A percentile compares a stretch with the other conserved stretches of the same genome.
These are phyloP conservation scores for Chouioia cunea DNA, from an alignment of 2,888 invertebrate species.

Conservation along the genomic window DNA sequence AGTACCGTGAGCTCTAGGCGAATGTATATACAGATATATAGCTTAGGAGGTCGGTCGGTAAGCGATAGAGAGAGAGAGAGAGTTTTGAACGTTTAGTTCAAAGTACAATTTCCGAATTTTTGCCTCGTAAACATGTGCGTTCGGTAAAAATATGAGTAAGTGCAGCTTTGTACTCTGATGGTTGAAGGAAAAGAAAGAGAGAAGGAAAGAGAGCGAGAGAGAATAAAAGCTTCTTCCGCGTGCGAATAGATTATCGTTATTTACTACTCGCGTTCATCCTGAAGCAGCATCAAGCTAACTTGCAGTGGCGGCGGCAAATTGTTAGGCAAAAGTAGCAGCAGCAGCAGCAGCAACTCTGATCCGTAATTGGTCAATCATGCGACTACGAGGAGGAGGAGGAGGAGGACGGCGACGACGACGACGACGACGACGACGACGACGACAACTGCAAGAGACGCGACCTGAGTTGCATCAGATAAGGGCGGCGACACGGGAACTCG, in stretches of 20 bases:
- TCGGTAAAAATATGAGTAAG: constrained; percentile 18
- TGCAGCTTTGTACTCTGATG: constrained; percentile 20
- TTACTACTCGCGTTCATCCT: constrained; percentile 53
- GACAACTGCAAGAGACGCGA: neutral
- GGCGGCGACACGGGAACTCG: neutral
- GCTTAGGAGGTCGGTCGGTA: neutral
- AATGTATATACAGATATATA: too few relatives aligned
- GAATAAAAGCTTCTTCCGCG: constrained; percentile 58
- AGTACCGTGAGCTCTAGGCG: too few relatives aligned
- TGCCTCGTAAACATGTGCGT: constrained; percentile 63
- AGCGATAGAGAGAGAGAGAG: neutral
- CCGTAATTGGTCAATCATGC: constrained; percentile 1
- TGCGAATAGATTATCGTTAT: constrained; percentile 68
- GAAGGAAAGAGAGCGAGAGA: neutral
- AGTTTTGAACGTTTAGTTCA: constrained; percentile 50
- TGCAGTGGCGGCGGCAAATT: constrained; percentile 63
- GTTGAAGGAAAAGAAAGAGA: neutral
- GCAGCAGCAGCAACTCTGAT: too few relatives aligned
- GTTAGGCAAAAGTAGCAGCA: constrained; percentile 64
- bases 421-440: constrained; percentile 20
- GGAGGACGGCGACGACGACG: constrained; percentile 6
- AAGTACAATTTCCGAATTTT: constrained; percentile 68
- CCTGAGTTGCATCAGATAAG: constrained; percentile 20
- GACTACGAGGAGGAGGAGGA: neutral
- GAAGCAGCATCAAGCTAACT: constrained; percentile 59